Conservation (phyloP, 2,888 invertebrate species). For the Drosophila pegasa region DNA sequence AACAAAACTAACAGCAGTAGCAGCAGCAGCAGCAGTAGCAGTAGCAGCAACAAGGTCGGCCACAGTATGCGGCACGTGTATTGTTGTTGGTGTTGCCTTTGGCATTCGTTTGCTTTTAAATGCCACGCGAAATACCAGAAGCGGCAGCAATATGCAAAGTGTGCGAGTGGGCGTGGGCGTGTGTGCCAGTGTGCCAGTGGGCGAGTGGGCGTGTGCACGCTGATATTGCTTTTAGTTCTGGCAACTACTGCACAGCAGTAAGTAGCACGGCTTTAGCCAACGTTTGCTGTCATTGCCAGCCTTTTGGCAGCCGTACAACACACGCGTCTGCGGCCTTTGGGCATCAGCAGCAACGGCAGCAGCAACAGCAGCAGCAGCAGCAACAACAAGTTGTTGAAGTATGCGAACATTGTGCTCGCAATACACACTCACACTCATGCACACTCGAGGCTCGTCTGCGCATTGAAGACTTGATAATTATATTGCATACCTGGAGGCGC, state of each 20-base stretch:
- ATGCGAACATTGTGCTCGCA: conserved; percentile 24
- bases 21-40: background rate
- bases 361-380: conserved; percentile 11
- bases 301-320: conserved; percentile 33
- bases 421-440: background rate
- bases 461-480: conserved; percentile 46
- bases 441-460: conserved; percentile 23
- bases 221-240: conserved; percentile 38
- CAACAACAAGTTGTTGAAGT: conserved; percentile 42
- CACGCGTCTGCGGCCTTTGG: conserved; percentile 36
- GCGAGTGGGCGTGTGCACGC: conserved; percentile 12
- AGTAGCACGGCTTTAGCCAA: conserved; percentile 44
- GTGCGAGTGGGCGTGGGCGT: background rate
- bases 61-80: conserved; percentile 20
- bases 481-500: conserved; percentile 40
- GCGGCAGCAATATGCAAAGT: conserved; percentile 5
- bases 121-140: conserved; percentile 30
- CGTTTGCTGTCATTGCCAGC: conserved; percentile 62
- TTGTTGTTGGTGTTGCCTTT: conserved; percentile 24
- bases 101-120: conserved; percentile 42
- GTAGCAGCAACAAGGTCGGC: background rate
- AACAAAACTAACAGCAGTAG: background rate
- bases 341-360: conserved; percentile 26
- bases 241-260: conserved; percentile 40
- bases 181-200: background rate